phyloP scores from a whole-genome alignment of 2,113 vertebrate species.

The Lutjanus erythropterus region DNA sequence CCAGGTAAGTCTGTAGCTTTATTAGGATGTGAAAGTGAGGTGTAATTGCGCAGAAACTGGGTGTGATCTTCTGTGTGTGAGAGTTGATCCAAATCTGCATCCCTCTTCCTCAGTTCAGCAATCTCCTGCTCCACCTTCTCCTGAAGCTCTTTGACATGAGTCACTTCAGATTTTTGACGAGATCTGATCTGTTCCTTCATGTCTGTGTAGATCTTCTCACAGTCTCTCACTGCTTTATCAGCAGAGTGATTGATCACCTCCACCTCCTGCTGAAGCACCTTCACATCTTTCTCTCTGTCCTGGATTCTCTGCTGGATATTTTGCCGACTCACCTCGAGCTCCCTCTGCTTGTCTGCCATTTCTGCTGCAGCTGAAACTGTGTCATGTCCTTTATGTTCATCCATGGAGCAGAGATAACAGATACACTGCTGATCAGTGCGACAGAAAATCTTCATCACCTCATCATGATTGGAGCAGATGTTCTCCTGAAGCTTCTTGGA shows the following conservation, averaged over 20 bases:
- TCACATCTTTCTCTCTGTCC: background rate
- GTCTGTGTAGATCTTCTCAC: slow-evolving; percentile 18
- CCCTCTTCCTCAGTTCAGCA: background rate
- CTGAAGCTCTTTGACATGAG: background rate
- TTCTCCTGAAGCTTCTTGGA: background rate
- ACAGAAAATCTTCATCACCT: slow-evolving; percentile 37
- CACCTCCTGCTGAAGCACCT: background rate
- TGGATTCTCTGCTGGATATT: background rate
- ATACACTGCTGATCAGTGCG: slow-evolving; percentile 3
- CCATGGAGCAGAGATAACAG: slow-evolving; percentile 20
- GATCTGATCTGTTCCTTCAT: background rate
- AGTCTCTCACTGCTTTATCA: slow-evolving; percentile 17
- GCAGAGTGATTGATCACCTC: background rate
- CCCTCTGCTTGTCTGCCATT: background rate
- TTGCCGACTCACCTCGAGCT: background rate
- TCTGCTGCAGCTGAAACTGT: background rate
- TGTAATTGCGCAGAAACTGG: slow-evolving; percentile 20
- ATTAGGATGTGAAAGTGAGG: background rate
- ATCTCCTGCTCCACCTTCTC: slow-evolving; percentile 20
- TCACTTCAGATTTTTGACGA: background rate
- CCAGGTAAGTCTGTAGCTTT: background rate
- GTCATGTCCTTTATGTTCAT: slow-evolving; percentile 11
- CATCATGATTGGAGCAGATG: background rate
- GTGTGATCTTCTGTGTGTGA: slow-evolving; percentile 27
- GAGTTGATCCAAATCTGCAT: slow-evolving; percentile 48